phyloP scores from a whole-genome alignment of 2,888 invertebrate species.

The Latheticus oryzae region DNA sequence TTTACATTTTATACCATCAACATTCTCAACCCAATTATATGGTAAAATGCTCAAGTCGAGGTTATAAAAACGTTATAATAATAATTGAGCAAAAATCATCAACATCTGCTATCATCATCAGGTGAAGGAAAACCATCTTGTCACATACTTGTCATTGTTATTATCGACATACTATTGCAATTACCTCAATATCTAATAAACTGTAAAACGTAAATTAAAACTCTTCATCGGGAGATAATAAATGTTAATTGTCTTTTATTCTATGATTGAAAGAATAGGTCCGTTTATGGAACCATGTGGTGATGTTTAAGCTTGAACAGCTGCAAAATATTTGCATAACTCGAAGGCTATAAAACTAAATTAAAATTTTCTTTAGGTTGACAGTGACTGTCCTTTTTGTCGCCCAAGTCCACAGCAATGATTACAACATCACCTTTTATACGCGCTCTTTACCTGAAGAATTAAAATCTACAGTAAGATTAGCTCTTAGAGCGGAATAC shows the following conservation, averaged over 20 bases:
- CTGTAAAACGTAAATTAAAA: slow-evolving; percentile 20
- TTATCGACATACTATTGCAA: not conserved
- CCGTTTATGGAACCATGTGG: too few species aligned
- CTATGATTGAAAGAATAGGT: too few species aligned
- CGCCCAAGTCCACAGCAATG: slow-evolving; percentile 9
- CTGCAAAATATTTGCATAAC: too few species aligned
- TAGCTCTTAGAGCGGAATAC: slow-evolving; percentile 58
- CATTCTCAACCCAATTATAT: slow-evolving; percentile 8
- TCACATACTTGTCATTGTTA: slow-evolving; percentile 16
- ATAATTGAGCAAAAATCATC: slow-evolving; percentile 5
- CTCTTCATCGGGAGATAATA: too few species aligned
- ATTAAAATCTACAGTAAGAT: slow-evolving; percentile 56
- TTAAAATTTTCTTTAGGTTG: slow-evolving; percentile 28
- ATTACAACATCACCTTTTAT: slow-evolving; percentile 60
- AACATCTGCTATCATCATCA: slow-evolving; percentile 2
- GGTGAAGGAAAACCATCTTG: slow-evolving; percentile 14
- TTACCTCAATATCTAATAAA: slow-evolving; percentile 28
- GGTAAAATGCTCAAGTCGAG: not conserved
- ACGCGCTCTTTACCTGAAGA: slow-evolving; percentile 60
- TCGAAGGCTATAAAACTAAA: too few species aligned
- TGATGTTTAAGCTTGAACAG: too few species aligned
- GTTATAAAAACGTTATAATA: slow-evolving; percentile 1
- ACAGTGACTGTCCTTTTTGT: slow-evolving; percentile 17
- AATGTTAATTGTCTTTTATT: too few species aligned
- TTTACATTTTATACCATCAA: slow-evolving; percentile 2